A percentile compares a stretch with the other conserved stretches of the same genome.
Evolutionary conservation across 2,888 invertebrate genomes (phyloP).

Genomic region (Eretmocerus hayati): DNA sequence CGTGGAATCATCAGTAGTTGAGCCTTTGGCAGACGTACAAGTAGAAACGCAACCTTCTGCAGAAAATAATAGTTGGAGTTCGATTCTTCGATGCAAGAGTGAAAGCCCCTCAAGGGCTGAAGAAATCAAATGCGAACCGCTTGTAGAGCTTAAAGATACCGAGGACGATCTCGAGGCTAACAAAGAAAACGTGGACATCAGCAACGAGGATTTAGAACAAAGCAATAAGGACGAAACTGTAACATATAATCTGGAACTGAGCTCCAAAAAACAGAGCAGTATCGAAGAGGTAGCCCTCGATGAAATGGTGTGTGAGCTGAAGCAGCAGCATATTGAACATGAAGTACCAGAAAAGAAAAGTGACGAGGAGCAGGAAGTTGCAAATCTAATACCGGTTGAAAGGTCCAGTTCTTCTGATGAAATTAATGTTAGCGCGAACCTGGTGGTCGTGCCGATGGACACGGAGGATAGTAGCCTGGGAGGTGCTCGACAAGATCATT

Average conservation of each 20-base stretch:
- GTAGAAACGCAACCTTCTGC: background rate
- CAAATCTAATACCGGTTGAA: slow-evolving; percentile 21
- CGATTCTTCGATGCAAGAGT: slow-evolving; percentile 24
- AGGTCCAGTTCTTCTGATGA: slow-evolving; percentile 37
- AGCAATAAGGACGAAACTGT: slow-evolving; percentile 32
- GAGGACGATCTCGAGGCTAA: slow-evolving; percentile 21
- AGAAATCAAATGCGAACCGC: slow-evolving; percentile 14
- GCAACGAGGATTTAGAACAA: slow-evolving; percentile 30
- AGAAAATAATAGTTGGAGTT: slow-evolving; percentile 29
- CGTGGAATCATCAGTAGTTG: background rate
- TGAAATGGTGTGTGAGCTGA: background rate
- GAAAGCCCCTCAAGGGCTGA: slow-evolving; percentile 27
- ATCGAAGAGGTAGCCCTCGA: slow-evolving; percentile 13
- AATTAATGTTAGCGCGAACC: slow-evolving; percentile 23
- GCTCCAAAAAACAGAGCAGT: background rate
- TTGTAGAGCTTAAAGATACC: slow-evolving; percentile 26
- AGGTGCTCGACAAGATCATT: slow-evolving; percentile 4
- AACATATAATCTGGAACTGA: slow-evolving; percentile 17
- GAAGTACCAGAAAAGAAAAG: slow-evolving; percentile 29
- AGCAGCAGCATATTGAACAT: background rate
- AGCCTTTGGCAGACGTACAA: slow-evolving; percentile 5
- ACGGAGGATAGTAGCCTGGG: slow-evolving; percentile 16
- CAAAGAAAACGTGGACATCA: slow-evolving; percentile 10
- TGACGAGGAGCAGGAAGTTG: slow-evolving; percentile 32
- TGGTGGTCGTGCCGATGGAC: slow-evolving; percentile 16